Base-by-base conservation (phyloP, 2,888 invertebrate genomes). In the Plagiodera versicolora region DNA sequence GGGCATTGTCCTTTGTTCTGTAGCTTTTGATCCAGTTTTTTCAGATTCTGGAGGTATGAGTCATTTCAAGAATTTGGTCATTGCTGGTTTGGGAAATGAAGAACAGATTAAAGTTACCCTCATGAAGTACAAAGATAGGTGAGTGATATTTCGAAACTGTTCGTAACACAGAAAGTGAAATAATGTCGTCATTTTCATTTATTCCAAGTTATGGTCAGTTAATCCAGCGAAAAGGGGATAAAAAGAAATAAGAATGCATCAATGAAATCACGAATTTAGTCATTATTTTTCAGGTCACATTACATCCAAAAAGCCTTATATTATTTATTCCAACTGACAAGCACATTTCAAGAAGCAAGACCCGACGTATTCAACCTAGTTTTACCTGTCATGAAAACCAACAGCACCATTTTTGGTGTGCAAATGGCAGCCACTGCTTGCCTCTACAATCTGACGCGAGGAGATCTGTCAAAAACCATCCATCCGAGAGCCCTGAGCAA, bases 381-480 rank as follows among this genome's bases (percentile, higher is more conserved):
- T 5, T 72, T 84, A 57, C 81, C 82, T 5, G 82, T 82, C 32
- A 79, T 79, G 79, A 75, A 72, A 14, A 71, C 73, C 11, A 84
- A 86, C 75, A 80, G 82, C 4, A 79, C 80, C 48, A 81, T 82
- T 67, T 84, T 88, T 66, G 85, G 86, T 14, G 87, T 90, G 17
- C 89, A 89, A 78, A 87, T 90, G 85, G 89, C 89, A 11, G 89
- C 87, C 11, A 90, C 90, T 2, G 90, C 90, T 16, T 90, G 89
- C 74, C 81, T 90, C 17, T 90, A 90, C 75, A 90, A 89, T 78
- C 81, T 90, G 54, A 87, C 89, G 0, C 85, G 87, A 70, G 86
- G 86, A 17, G 87, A 87, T 68, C 75, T 87, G 8, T 86, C 87
- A 0, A 82, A 83, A 60, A 83, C 83, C 71, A 84, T 89, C 60